A percentile compares a stretch with the other conserved stretches of the same genome.
phyloP scores from a whole-genome alignment of 2,888 invertebrate genomes.

The Orchestes rusci region DNA sequence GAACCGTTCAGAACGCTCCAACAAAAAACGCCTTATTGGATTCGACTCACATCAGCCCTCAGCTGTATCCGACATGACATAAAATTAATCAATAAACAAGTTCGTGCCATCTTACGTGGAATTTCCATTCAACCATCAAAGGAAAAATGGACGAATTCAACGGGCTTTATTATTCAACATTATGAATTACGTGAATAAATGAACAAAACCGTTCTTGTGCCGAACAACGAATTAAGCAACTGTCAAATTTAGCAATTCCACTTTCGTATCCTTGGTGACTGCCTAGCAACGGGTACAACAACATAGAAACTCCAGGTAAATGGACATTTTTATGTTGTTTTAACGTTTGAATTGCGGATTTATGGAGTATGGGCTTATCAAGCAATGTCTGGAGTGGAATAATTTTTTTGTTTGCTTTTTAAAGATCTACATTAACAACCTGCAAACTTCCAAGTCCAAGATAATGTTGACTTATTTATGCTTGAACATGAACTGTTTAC shows the following conservation, averaged over 20 bases:
- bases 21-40: too few relatives aligned
- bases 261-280: conserved; percentile 46
- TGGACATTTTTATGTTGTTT: conserved; percentile 28
- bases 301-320: conserved; percentile 45
- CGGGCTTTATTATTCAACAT: neutral
- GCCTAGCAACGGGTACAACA: conserved; percentile 48
- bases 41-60: too few relatives aligned
- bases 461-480: too few relatives aligned
- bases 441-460: too few relatives aligned
- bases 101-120: neutral
- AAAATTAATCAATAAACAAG: conserved; percentile 6
- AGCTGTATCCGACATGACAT: conserved; percentile 1
- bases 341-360: too few relatives aligned
- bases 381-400: too few relatives aligned
- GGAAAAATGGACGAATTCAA: neutral
- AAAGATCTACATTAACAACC: too few relatives aligned
- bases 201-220: neutral
- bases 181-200: neutral
- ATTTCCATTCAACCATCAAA: neutral
- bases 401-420: too few relatives aligned
- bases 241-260: conserved; percentile 42
- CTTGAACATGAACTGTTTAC: too few relatives aligned
- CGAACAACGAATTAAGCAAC: conserved; percentile 32
- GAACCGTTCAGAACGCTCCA: too few relatives aligned
- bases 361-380: too few relatives aligned